These are phyloP conservation scores for Linnaemya tessellans DNA, from an alignment of 2,888 invertebrate species.

Conservation along the genomic window DNA sequence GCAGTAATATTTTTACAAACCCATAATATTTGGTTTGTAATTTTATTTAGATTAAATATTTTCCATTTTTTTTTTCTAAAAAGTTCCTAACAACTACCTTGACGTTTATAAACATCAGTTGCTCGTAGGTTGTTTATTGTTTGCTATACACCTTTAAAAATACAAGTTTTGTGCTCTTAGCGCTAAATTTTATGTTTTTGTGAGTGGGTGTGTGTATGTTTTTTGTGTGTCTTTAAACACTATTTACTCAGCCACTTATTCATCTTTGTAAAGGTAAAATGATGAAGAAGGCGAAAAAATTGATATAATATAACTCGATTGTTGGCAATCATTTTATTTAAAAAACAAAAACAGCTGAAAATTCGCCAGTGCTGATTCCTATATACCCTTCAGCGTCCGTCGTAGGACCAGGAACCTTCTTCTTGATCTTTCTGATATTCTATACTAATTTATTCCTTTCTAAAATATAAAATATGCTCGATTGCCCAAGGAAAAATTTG, in stretches of 20 bases:
- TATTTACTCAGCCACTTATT: constrained; percentile 57
- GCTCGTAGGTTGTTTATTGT: not conserved
- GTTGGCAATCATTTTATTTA: constrained; percentile 36
- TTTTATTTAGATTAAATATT: not conserved
- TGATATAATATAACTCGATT: not conserved
- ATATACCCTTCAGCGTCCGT: too few relatives aligned
- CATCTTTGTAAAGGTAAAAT: constrained; percentile 13
- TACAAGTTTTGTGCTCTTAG: not conserved
- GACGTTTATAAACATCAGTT: constrained; percentile 42
- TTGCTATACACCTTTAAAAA: constrained; percentile 15
- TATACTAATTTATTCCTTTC: too few relatives aligned
- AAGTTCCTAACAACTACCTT: constrained; percentile 40
- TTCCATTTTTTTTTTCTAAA: not conserved
- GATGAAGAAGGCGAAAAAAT: constrained; percentile 1
- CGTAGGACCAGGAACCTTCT: too few relatives aligned
- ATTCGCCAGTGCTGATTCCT: too few relatives aligned
- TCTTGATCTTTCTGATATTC: too few relatives aligned
- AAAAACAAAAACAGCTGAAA: too few relatives aligned
- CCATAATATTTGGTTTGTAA: constrained; percentile 26
- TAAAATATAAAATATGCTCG: too few relatives aligned
- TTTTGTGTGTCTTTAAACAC: too few relatives aligned
- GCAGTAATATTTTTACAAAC: constrained; percentile 23
- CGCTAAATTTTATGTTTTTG: not conserved
- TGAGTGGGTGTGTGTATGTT: too few relatives aligned
- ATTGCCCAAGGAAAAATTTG: too few relatives aligned